These are phyloP conservation scores for Masnerella sp. DNA, from an alignment of 2,888 invertebrate species.

Conservation along the genomic window DNA sequence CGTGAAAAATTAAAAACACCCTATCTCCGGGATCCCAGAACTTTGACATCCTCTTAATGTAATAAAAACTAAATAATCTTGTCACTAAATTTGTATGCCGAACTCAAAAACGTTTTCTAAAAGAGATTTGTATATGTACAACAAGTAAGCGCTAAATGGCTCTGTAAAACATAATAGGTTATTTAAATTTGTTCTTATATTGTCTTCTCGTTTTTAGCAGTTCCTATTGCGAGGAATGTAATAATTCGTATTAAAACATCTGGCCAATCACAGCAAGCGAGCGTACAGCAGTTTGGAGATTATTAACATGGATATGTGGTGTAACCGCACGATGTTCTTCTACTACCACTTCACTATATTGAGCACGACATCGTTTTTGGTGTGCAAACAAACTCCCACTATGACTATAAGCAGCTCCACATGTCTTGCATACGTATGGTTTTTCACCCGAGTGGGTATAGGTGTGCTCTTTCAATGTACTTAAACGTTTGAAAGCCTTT, in stretches of 20 bases:
- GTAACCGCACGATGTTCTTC: slow-evolving; percentile 70
- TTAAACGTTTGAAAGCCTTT: slow-evolving; percentile 75
- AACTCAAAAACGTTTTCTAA: no score
- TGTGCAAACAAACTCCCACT: slow-evolving; percentile 76
- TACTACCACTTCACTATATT: slow-evolving; percentile 72
- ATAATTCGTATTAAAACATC: slow-evolving; percentile 68
- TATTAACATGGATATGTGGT: slow-evolving; percentile 75
- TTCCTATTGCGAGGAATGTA: slow-evolving; percentile 26
- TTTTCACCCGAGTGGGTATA: slow-evolving; percentile 76
- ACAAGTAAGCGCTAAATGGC: no score
- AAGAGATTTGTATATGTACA: no score
- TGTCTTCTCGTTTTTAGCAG: neutral
- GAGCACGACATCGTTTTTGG: slow-evolving; percentile 74
- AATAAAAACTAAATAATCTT: no score
- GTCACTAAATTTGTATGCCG: no score
- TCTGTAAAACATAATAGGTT: no score
- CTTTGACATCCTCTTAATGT: no score
- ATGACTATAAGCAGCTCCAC: slow-evolving; percentile 76
- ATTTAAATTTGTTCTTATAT: no score
- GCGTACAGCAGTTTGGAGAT: slow-evolving; percentile 73
- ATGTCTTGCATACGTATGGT: slow-evolving; percentile 76
- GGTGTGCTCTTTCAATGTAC: slow-evolving; percentile 76
- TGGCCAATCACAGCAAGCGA: slow-evolving; percentile 75
- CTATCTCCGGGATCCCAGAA: no score
- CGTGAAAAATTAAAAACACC: no score